Percentiles rank a stretch among this genome's conserved stretches.
Evolutionary conservation across 1,140 invertebrate genomes (phyloP).

Genomic region (Saxidomus purpurata): DNA sequence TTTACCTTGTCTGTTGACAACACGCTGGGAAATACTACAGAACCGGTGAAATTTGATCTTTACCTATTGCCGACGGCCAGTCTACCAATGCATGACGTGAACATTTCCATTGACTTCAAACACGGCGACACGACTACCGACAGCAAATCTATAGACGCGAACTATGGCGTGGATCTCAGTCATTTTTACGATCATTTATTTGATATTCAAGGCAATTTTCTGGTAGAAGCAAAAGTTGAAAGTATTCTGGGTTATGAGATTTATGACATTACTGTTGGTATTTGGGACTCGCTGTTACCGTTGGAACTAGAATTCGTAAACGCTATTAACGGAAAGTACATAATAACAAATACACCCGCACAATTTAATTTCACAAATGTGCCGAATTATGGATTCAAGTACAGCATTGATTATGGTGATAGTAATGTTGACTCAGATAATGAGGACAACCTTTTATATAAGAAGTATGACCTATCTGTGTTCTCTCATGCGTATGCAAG

Average conservation of each 20-base stretch:
- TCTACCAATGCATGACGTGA: slow-evolving; percentile 41
- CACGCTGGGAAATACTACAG: slow-evolving; percentile 16
- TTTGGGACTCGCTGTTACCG: slow-evolving; percentile 47
- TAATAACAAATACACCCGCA: slow-evolving; percentile 47
- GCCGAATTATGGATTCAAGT: slow-evolving; percentile 54
- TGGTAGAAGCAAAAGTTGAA: background rate
- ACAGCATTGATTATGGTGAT: slow-evolving; percentile 56
- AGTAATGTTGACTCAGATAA: background rate
- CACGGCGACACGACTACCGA: background rate
- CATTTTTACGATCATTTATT: slow-evolving; percentile 29
- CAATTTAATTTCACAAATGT: slow-evolving; percentile 38
- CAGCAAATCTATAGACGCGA: background rate
- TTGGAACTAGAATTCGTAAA: slow-evolving; percentile 36
- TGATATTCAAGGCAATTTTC: slow-evolving; percentile 46
- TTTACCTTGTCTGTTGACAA: slow-evolving; percentile 23
- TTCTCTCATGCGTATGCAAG: slow-evolving; percentile 42
- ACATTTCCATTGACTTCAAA: slow-evolving; percentile 29
- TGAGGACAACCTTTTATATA: background rate
- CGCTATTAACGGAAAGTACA: slow-evolving; percentile 46
- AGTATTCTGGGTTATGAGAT: slow-evolving; percentile 18
- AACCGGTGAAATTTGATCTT: background rate
- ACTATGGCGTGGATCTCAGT: background rate
- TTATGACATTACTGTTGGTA: background rate
- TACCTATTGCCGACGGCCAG: background rate
- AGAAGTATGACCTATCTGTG: background rate